Base-by-base conservation (phyloP, 2,113 vertebrate species). In the Dromas ardeola region DNA sequence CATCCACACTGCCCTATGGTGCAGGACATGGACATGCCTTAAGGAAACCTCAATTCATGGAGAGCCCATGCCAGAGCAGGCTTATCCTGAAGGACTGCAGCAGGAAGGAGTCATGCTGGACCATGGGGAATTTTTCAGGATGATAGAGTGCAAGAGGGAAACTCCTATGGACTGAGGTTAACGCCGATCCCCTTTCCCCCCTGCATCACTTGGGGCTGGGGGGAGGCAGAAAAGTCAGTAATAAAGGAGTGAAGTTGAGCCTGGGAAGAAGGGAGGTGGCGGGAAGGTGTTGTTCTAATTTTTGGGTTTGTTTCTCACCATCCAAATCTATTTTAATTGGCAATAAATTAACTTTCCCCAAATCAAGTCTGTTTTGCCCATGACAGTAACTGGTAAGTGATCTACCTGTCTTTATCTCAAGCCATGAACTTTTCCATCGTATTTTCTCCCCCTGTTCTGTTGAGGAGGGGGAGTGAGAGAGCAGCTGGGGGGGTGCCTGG, bases 151-250 rank as follows among this genome's bases (percentile, higher is more conserved):
- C 10, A 20, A 63, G 72, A 63, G 11, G 21, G 11, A 17, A 89
- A 43, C 8, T 50, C 21, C 21, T 74, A 29, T 5, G 29, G 8
- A 58, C 34, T 36, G 36, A 88, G 12, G 11, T 63, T 22, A 56
- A 50, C 0, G 2, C 4, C 27, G 3, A 45, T 58, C 73, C 47
- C 18, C 42, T 13, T 62, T 29, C 3, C 13, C 3, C 8, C 4
- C 15, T n/a, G 18, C 0, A 0, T 10, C 13, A 1, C 26, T 62
- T 56, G 23, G 38, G n/a, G 5, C 12, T 5, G 7, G 10, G 10
- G 12, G 9, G 5, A 47, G 21, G 10, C 11, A 13, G 34, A 78
- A 65, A 50, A 79, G 4, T 40, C 17, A 16, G 38, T 45, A 73
- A 55, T 9, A 19, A 77, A 70, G 19, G 70, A 88, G 7, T 66